phyloP scores from a whole-genome alignment of 1,140 invertebrate genomes.

The Lepidostoma basale region DNA sequence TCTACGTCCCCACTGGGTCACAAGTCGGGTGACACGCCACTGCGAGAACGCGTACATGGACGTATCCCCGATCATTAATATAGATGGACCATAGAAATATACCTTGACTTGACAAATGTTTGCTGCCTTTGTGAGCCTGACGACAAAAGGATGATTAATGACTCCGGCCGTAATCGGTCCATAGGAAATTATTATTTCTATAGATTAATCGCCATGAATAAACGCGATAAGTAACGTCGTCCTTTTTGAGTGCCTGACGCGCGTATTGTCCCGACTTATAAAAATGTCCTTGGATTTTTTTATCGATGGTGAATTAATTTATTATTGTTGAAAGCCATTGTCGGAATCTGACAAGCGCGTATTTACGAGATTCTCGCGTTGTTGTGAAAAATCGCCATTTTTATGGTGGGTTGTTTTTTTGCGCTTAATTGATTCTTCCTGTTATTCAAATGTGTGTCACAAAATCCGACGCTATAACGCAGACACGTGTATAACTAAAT shows the following conservation, averaged over 20 bases:
- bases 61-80: constrained; percentile 36
- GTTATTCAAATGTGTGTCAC: too few relatives aligned
- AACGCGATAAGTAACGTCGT: constrained; percentile 21
- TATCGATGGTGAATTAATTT: neutral
- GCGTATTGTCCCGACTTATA: neutral
- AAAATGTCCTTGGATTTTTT: too few relatives aligned
- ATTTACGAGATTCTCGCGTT: too few relatives aligned
- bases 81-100: constrained; percentile 37
- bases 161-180: constrained; percentile 32
- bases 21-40: neutral
- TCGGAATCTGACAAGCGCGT: too few relatives aligned
- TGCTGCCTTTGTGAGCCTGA: constrained; percentile 36
- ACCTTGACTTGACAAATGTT: constrained; percentile 40
- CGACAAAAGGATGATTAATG: constrained; percentile 44
- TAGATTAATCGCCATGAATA: constrained; percentile 33
- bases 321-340: too few relatives aligned
- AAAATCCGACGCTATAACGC: too few relatives aligned
- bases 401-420: too few relatives aligned
- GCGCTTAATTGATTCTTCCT: too few relatives aligned
- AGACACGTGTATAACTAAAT: too few relatives aligned
- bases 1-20: neutral
- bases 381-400: too few relatives aligned
- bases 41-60: neutral
- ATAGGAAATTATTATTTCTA: constrained; percentile 43
- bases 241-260: constrained; percentile 6